Evolutionary conservation across 2,888 invertebrate genomes (phyloP), one percentile per base, ranked within the genome.

Genomic region (Machimus atricapillus): DNA sequence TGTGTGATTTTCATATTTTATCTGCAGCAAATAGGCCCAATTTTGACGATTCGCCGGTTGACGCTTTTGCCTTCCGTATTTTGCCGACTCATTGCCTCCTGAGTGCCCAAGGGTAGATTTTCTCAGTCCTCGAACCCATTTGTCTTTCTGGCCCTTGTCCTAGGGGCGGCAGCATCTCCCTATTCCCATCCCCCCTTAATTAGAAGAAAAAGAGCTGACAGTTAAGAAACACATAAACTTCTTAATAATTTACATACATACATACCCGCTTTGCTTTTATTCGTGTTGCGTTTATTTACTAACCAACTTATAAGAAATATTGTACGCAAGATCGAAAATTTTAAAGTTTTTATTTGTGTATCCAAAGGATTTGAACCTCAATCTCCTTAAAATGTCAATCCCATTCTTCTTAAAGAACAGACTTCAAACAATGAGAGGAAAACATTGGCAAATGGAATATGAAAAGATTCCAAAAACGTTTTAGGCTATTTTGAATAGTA

Each of bases 1-100:
- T 40, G 58, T 66, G 73, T 83, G 83, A 66, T 83, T 58, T 73
- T 43, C 83, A 83, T 83, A 66, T 83, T 83, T 83, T 83, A 83
- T 83, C 73, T 83, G n/a, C 23, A 66, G 58, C 14, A 58, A 83
- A 83, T 73, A 40, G 73, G 83, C 23, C 52, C 83, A 83, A 83
- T 83, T 83, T 81, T 31, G 43, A 81, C 81, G 43, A 52, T 81
- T 81, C 81, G 66, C 27, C 66, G 66, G 66, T 27, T 66, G 66
- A 66, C 27, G 66, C 66, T 12, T 66, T 66, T 52, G 66, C 66
- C 66, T 66, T 66, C 66, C 66, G 12, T 12, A 66, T 66, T 66
- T 66, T 66, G 66, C 66, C 66, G 66, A 66, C 66, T 66, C 66
- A 66, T 66, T 66, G 66, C 66, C 66, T 66, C 27, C 66, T 23